Conservation (phyloP, 2,797 vertebrate genomes). For the Xenopus petersii region DNA sequence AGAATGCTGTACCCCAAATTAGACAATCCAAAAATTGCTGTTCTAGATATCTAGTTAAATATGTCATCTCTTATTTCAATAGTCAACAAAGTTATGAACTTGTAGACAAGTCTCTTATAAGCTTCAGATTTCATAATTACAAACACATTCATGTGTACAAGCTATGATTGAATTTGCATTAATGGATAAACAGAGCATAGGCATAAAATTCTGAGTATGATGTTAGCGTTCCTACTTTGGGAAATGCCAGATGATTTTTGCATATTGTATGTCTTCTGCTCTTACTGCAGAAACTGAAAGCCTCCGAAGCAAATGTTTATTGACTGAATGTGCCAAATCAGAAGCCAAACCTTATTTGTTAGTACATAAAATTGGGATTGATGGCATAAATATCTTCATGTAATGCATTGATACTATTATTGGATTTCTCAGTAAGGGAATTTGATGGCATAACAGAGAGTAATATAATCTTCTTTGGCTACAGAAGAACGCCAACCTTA, state of each 20-base stretch:
- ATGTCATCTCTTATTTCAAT: conserved; percentile 47
- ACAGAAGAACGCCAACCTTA: not conserved
- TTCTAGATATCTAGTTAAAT: conserved; percentile 52
- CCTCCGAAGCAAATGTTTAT: not conserved
- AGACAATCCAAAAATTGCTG: conserved; percentile 26
- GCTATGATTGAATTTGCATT: conserved; percentile 43
- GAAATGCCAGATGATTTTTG: conserved; percentile 29
- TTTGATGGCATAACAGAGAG: no score
- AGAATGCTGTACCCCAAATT: not conserved
- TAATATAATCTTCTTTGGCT: no score
- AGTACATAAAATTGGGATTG: not conserved
- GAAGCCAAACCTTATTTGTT: not conserved
- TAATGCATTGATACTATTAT: not conserved
- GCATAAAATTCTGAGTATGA: conserved; percentile 45
- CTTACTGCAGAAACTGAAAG: not conserved
- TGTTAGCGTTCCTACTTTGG: conserved; percentile 37
- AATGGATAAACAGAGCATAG: conserved; percentile 43
- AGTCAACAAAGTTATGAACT: conserved; percentile 46
- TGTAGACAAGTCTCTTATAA: conserved; percentile 43
- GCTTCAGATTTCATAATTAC: conserved; percentile 47
- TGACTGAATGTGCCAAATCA: not conserved
- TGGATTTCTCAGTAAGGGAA: not conserved
- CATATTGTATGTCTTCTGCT: conserved; percentile 1
- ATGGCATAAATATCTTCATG: not conserved
- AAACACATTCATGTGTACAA: conserved; percentile 31